These are phyloP conservation scores for Eristalis pertinax DNA, from an alignment of 2,888 invertebrate genomes.

Conservation along the genomic window DNA sequence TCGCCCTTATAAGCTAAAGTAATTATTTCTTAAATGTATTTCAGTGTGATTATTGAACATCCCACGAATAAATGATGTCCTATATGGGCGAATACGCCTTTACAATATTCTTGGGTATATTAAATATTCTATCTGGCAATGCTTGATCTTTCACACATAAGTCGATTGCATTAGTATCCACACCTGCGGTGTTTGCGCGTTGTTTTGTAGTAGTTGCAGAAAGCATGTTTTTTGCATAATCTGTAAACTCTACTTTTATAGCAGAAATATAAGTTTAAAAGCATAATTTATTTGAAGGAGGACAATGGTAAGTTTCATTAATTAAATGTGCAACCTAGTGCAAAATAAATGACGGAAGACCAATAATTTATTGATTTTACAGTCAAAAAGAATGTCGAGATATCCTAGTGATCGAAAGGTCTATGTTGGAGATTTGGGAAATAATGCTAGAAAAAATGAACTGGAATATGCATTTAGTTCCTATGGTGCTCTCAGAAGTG, in stretches of 20 bases:
- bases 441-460: conserved; percentile 95
- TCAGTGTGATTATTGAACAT: too few relatives aligned
- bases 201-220: conserved; percentile 21
- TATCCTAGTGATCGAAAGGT: conserved; percentile 95
- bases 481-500: conserved; percentile 95
- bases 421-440: conserved; percentile 97
- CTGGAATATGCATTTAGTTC: conserved; percentile 96
- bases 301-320: conserved; percentile 50
- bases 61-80: too few relatives aligned
- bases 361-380: conserved; percentile 63
- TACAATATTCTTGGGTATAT: neutral
- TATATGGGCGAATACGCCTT: too few relatives aligned
- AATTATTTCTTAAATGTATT: too few relatives aligned
- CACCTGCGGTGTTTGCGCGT: conserved; percentile 38
- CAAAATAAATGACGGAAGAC: neutral
- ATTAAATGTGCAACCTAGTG: neutral
- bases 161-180: neutral
- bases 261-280: conserved; percentile 10
- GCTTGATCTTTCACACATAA: neutral
- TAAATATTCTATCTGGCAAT: neutral
- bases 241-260: conserved; percentile 6
- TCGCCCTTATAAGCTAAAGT: too few relatives aligned
- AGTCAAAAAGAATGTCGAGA: conserved; percentile 85
- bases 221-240: conserved; percentile 55
- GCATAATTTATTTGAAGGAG: conserved; percentile 1